Evolutionary conservation across 2,797 vertebrate genomes (phyloP).

Genomic region (Macropus fuliginosus): DNA sequence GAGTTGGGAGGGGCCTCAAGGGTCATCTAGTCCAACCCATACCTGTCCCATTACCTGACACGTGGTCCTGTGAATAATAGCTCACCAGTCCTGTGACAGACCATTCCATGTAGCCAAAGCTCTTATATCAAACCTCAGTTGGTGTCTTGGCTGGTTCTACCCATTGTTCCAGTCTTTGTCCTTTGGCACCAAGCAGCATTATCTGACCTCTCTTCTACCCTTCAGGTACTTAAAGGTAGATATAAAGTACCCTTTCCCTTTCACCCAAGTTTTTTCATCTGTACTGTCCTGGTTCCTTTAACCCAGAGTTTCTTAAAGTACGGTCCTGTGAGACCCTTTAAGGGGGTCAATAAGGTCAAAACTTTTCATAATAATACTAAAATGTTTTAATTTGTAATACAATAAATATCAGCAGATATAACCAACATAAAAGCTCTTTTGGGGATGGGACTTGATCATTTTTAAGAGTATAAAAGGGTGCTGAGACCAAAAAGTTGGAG

Average conservation of each 20-base stretch:
- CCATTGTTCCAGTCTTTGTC: background rate
- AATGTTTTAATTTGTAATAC: background rate
- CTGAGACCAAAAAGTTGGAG: background rate
- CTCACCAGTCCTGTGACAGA: background rate
- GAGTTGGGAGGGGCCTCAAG: background rate
- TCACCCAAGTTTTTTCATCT: background rate
- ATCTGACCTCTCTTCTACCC: background rate
- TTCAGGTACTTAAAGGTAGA: background rate
- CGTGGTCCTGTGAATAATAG: background rate
- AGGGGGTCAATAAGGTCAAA: background rate
- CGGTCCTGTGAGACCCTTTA: background rate
- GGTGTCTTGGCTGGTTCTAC: background rate
- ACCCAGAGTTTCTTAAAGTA: background rate
- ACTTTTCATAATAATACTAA: background rate
- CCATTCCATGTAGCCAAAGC: background rate
- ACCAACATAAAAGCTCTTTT: background rate
- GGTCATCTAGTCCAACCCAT: background rate
- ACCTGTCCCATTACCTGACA: background rate
- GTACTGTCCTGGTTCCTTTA: background rate
- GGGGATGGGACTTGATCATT: background rate
- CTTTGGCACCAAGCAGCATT: background rate
- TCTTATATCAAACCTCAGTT: background rate
- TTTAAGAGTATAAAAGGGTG: background rate
- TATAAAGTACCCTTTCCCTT: background rate
- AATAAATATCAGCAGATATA: background rate